Evolutionary conservation across 2,113 vertebrate genomes (phyloP), one percentile per base, ranked within the genome.

Genomic region (Dromaius novaehollandiae): DNA sequence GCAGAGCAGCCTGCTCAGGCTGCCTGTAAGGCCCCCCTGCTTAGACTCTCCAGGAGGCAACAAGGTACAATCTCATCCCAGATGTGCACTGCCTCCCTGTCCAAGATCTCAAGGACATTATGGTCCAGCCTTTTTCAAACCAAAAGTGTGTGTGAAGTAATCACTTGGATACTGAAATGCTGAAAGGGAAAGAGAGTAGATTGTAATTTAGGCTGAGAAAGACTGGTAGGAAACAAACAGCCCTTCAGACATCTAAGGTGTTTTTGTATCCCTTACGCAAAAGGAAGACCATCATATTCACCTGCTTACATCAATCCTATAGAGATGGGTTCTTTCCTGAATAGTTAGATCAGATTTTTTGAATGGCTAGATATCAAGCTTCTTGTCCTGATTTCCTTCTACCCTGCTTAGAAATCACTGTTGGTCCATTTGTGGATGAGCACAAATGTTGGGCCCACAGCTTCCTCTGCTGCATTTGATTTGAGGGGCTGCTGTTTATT

Each of bases 381-480:
- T 91, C 95, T 81, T 36, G 80, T 77, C 38, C 28, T n/a, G 13
- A 2, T 82, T 64, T 74, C 61, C 32, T 88, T 94, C 93, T 40
- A 66, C 15, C 69, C 63, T 42, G 24, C 25, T 82, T 71, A 78
- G 13, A 46, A 75, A 30, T 82, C 82, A 70, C 44, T 86, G 12
- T 55, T 88, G 17, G 4, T 78, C 38, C 13, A 93, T 89, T 65
- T 92, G 75, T 77, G 26, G 50, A 38, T 38, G 16, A 87, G 78
- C 82, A 89, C 30, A 82, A 64, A 36, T 3, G 0, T 36, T 82
- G 63, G 93, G 48, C 53, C 91, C 46, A 42, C 40, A 76, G 51
- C 17, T 61, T 82, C 53, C 48, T 80, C 70, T 75, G 20, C 22
- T 25, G 42, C 73, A 86, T 15, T 13, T 32, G 50, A 78, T 93